Conservation (phyloP, 2,113 vertebrate genomes). For the Brachyistius frenatus region DNA sequence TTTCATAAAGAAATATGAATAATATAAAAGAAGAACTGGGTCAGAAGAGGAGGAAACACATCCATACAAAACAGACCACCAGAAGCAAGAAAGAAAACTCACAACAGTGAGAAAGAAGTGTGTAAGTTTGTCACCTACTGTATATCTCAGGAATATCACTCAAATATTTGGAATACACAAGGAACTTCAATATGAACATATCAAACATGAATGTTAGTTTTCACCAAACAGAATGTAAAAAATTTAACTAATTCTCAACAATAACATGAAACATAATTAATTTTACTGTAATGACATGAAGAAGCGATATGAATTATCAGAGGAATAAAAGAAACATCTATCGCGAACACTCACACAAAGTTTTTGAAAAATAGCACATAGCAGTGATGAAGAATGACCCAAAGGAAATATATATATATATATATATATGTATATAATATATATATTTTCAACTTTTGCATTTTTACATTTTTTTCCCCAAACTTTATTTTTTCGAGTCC, state of each 20-base stretch:
- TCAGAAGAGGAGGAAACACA: slow-evolving; percentile 56
- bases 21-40: slow-evolving; percentile 44
- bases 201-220: slow-evolving; percentile 56
- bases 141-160: slow-evolving; percentile 1
- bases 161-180: slow-evolving; percentile 18
- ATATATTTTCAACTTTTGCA: slow-evolving; percentile 36
- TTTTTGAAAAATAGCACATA: no score
- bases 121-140: background rate
- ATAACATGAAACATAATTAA: no score
- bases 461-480: slow-evolving; percentile 68
- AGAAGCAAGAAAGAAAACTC: slow-evolving; percentile 41
- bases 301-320: no score
- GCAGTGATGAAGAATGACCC: slow-evolving; percentile 13
- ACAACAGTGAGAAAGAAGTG: slow-evolving; percentile 8
- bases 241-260: slow-evolving; percentile 13
- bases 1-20: slow-evolving; percentile 32
- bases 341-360: no score
- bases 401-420: slow-evolving; percentile 37
- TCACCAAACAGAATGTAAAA: slow-evolving; percentile 59
- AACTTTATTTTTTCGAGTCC: slow-evolving; percentile 21
- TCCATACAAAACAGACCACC: slow-evolving; percentile 55
- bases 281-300: no score
- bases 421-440: slow-evolving; percentile 41
- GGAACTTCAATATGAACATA: slow-evolving; percentile 20
- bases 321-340: no score